phyloP scores from a whole-genome alignment of 1,140 invertebrate species.

The Homarus americanus region DNA sequence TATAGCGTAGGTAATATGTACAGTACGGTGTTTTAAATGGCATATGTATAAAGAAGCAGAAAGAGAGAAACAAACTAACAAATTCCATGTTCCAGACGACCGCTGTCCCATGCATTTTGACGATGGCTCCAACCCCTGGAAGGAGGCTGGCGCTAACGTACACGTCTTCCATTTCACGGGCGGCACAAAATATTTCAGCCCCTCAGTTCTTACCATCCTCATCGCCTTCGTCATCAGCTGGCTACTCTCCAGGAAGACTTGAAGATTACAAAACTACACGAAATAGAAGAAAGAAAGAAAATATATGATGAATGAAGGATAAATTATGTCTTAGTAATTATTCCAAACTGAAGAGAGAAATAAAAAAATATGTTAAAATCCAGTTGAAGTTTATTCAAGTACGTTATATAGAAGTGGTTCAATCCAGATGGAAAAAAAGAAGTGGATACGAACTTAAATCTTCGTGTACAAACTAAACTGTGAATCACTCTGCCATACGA shows the following conservation, averaged over 20 bases:
- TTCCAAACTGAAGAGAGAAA: neutral
- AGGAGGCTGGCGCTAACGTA: conserved; percentile 40
- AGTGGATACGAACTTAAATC: too few species aligned
- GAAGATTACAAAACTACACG: neutral
- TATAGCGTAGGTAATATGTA: too few species aligned
- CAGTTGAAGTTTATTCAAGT: too few species aligned
- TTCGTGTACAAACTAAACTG: too few species aligned
- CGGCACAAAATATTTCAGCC: neutral
- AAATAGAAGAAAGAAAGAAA: neutral
- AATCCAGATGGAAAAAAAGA: too few species aligned
- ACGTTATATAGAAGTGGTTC: too few species aligned
- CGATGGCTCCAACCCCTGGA: conserved; percentile 67
- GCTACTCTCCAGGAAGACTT: conserved; percentile 19
- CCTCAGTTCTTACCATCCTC: conserved; percentile 14
- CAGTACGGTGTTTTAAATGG: too few species aligned
- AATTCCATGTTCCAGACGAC: conserved; percentile 25
- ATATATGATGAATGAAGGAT: neutral
- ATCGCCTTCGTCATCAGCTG: conserved; percentile 8
- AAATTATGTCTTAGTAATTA: neutral
- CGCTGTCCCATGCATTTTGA: conserved; percentile 64
- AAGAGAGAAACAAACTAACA: neutral
- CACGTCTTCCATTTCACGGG: conserved; percentile 45
- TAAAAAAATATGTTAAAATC: neutral
- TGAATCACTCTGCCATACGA: too few species aligned
- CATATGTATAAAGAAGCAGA: too few species aligned